Percentiles rank a stretch among this genome's conserved stretches.
phyloP scores from a whole-genome alignment of 2,113 vertebrate species.

The Tetrax tetrax region DNA sequence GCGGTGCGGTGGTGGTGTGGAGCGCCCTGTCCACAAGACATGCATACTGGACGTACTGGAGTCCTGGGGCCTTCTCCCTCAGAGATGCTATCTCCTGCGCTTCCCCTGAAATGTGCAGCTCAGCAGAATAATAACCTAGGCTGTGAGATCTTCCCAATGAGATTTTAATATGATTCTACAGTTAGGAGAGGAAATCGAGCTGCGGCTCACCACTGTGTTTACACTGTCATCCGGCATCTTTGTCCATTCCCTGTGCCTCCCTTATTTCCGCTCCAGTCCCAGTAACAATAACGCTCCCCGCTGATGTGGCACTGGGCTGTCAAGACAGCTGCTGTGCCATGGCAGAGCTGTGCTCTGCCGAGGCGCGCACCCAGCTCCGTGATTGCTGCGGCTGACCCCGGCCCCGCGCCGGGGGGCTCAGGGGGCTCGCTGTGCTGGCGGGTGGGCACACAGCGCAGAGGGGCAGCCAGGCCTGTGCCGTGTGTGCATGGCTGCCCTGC shows the following conservation, averaged over 20 bases:
- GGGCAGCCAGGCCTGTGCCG: fast-evolving
- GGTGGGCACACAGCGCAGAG: not conserved
- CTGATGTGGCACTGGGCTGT: not conserved
- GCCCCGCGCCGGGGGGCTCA: fast-evolving
- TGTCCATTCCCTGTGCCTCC: not conserved
- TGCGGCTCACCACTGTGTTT: not conserved
- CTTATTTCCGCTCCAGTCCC: not conserved
- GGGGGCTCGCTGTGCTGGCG: not conserved
- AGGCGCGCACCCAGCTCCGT: not conserved
- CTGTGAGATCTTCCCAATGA: not conserved
- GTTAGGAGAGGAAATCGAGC: not conserved
- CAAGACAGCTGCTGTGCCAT: not conserved
- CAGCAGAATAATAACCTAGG: not conserved
- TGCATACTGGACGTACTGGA: fast-evolving
- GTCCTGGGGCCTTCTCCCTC: not conserved
- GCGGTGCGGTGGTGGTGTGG: not conserved
- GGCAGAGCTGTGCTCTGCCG: too few relatives aligned
- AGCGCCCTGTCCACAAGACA: not conserved
- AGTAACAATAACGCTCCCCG: fast-evolving
- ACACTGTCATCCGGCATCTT: not conserved
- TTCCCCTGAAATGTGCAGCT: not conserved
- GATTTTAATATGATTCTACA: not conserved
- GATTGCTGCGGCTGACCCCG: fast-evolving
- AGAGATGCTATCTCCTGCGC: fast-evolving
- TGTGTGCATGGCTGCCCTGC: not conserved